phyloP scores from a whole-genome alignment of 2,888 invertebrate genomes.

The Helobdella robusta region DNA sequence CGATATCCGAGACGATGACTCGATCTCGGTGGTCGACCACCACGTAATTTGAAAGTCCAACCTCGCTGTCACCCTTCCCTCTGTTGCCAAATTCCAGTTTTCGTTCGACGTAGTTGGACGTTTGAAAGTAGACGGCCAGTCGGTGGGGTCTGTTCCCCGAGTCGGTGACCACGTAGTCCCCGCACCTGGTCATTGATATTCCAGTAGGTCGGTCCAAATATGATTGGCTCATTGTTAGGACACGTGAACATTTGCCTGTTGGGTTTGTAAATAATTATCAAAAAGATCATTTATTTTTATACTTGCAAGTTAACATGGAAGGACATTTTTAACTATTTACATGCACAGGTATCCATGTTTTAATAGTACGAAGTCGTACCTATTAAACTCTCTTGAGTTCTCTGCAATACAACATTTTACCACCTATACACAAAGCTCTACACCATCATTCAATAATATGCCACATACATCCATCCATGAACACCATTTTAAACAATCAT shows the following conservation, averaged over 20 bases:
- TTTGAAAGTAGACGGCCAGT: conserved; percentile 24
- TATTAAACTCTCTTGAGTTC: no score
- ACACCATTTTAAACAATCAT: no score
- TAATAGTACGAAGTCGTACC: no score
- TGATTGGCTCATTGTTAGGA: background rate
- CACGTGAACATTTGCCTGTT: conserved; percentile 19
- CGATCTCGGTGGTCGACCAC: conserved; percentile 30
- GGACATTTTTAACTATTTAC: no score
- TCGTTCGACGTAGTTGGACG: conserved; percentile 2
- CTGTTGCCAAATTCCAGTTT: conserved; percentile 24
- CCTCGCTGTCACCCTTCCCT: conserved; percentile 27
- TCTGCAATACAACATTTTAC: no score
- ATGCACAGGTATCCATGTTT: no score
- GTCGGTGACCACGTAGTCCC: conserved; percentile 31
- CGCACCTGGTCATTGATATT: conserved; percentile 23
- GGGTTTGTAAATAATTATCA: no score
- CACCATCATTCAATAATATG: no score
- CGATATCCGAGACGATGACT: conserved; percentile 29
- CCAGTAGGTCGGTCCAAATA: conserved; percentile 26
- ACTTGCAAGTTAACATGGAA: no score
- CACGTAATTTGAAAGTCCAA: conserved; percentile 26
- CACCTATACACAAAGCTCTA: no score
- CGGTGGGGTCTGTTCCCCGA: conserved; percentile 14
- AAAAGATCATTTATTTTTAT: no score
- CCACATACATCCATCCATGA: no score